phyloP scores from a whole-genome alignment of 2,113 vertebrate species.

The Myrmecophaga tridactyla region DNA sequence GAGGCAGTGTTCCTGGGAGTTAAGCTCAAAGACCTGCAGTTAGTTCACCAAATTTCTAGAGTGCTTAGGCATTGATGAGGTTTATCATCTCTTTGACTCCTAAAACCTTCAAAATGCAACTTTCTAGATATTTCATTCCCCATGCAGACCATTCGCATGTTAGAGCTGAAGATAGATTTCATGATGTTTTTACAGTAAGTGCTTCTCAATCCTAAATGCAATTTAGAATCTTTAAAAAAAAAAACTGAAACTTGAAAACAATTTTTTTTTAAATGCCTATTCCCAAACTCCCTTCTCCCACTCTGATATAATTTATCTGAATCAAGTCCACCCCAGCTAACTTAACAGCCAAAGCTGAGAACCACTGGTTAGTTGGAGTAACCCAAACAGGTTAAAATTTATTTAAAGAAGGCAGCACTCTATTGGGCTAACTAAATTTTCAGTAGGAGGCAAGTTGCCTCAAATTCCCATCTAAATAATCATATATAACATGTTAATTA shows the following conservation, averaged over 20 bases:
- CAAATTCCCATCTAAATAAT: neutral
- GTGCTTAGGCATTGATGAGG: neutral
- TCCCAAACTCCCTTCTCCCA: neutral
- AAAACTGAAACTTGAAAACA: neutral
- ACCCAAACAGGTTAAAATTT: slow-evolving; percentile 18
- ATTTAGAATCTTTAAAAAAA: neutral
- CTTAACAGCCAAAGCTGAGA: neutral
- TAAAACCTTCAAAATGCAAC: slow-evolving; percentile 9
- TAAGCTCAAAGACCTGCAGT: neutral
- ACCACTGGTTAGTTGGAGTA: slow-evolving; percentile 18
- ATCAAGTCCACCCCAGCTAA: neutral
- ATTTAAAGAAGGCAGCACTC: neutral
- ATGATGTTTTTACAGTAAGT: neutral
- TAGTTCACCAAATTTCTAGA: neutral
- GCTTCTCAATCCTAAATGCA: neutral
- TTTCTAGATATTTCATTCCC: neutral
- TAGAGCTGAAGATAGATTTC: neutral
- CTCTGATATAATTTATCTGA: neutral
- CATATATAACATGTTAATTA: neutral
- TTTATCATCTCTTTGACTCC: neutral
- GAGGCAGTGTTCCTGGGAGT: fast-evolving
- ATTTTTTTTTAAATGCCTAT: neutral
- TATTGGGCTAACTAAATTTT: neutral
- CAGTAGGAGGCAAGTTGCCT: neutral
- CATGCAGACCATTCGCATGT: neutral